Evolutionary conservation across 2,888 invertebrate genomes (phyloP).

Genomic region (Nymphalis c-album): DNA sequence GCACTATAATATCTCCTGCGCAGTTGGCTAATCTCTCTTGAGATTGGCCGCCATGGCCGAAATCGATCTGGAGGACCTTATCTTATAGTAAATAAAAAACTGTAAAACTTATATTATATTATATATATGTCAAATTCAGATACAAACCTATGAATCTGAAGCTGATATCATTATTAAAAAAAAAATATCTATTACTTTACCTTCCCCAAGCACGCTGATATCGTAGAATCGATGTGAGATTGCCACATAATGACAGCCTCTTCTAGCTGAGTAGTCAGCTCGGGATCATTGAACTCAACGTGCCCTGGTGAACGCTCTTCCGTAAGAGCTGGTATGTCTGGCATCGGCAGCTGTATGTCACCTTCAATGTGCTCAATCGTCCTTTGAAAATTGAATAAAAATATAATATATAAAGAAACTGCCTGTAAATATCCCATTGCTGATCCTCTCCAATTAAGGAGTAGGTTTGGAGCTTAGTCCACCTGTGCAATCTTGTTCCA

Average conservation of each 20-base stretch:
- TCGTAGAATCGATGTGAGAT: constrained; percentile 82
- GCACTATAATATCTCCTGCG: too few species aligned
- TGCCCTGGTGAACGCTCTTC: constrained; percentile 56
- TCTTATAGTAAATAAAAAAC: too few species aligned
- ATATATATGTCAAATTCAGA: too few species aligned
- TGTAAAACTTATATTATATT: too few species aligned
- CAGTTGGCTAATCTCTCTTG: too few species aligned
- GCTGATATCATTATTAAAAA: background rate
- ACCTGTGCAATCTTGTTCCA: too few species aligned
- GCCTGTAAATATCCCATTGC: too few species aligned
- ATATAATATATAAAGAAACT: background rate
- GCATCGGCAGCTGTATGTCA: constrained; percentile 85
- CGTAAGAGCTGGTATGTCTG: constrained; percentile 78
- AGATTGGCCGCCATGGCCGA: too few species aligned
- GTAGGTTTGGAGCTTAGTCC: too few species aligned
- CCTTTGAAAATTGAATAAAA: constrained; percentile 64
- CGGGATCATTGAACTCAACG: constrained; percentile 71
- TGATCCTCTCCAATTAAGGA: background rate
- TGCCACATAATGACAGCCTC: constrained; percentile 84
- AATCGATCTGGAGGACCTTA: too few species aligned
- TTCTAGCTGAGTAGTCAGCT: constrained; percentile 81
- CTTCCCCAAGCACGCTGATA: constrained; percentile 78
- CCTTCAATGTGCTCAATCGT: constrained; percentile 88
- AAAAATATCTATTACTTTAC: constrained; percentile 47
- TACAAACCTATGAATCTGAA: too few species aligned